Percentiles rank a stretch among this genome's conserved stretches.
Conservation (phyloP, 2,797 vertebrate species). For the Leontocebus nigricollis region DNA sequence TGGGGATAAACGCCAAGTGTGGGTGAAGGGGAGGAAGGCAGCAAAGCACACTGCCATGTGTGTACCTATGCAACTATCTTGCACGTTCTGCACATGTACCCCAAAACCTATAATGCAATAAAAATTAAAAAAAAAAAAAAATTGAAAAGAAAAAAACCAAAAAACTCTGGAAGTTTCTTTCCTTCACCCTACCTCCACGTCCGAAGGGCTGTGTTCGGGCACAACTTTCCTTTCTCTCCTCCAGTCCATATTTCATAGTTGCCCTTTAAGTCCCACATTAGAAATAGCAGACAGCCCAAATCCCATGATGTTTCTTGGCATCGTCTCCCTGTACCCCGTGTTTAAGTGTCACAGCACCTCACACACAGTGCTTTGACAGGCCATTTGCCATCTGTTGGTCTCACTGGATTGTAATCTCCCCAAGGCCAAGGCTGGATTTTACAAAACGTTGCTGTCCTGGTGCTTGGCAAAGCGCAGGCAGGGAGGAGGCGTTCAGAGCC, state of each 20-base stretch:
- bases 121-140: too few relatives aligned
- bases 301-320: not conserved
- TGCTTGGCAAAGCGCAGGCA: not conserved
- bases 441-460: not conserved
- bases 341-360: not conserved
- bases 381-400: not conserved
- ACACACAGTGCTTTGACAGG: accelerated
- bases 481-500: not conserved
- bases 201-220: too few relatives aligned
- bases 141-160: not conserved
- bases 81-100: too few relatives aligned
- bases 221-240: not conserved
- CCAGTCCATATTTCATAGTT: not conserved
- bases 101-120: too few relatives aligned
- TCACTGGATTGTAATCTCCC: not conserved
- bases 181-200: not conserved
- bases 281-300: not conserved
- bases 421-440: not conserved
- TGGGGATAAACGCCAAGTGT: too few relatives aligned
- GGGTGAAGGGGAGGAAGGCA: too few relatives aligned
- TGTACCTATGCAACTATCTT: too few relatives aligned
- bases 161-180: not conserved
- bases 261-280: not conserved
- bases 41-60: too few relatives aligned
- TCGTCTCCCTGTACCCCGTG: not conserved